These are phyloP conservation scores for Apotomis capreana DNA, from an alignment of 2,888 invertebrate genomes.

Conservation along the genomic window DNA sequence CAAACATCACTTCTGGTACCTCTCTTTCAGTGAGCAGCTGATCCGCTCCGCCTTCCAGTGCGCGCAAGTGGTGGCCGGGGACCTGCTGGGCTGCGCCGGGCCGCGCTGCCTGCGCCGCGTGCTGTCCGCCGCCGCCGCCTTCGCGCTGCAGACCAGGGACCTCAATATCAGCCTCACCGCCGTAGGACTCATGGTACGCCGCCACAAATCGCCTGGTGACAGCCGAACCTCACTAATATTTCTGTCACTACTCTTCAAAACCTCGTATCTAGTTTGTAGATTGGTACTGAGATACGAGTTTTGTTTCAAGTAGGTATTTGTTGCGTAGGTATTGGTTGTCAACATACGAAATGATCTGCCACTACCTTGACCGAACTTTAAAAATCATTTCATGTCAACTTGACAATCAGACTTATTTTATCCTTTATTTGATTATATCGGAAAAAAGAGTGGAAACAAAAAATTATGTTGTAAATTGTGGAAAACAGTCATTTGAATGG, in stretches of 20 bases:
- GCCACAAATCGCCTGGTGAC: neutral
- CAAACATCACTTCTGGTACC: conserved; percentile 10
- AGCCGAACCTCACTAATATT: too few species aligned
- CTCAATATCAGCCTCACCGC: conserved; percentile 98
- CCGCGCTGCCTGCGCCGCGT: conserved; percentile 95
- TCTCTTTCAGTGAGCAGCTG: conserved; percentile 88
- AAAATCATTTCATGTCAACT: neutral
- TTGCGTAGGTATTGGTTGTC: too few species aligned
- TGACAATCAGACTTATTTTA: too few species aligned
- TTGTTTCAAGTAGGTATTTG: too few species aligned
- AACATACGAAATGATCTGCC: too few species aligned
- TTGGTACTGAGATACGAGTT: too few species aligned
- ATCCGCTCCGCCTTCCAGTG: conserved; percentile 98
- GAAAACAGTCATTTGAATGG: too few species aligned
- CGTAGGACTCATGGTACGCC: conserved; percentile 94
- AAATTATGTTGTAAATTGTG: too few species aligned
- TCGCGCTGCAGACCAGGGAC: conserved; percentile 98
- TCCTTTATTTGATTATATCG: too few species aligned
- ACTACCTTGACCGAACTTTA: neutral
- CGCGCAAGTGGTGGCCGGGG: conserved; percentile 96
- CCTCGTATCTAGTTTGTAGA: too few species aligned
- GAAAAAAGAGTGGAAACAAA: too few species aligned
- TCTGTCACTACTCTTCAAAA: too few species aligned
- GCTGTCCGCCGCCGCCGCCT: conserved; percentile 96
- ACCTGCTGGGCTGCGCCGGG: conserved; percentile 94